These are phyloP conservation scores for Percina caprodes DNA, from an alignment of 2,113 vertebrate species.

Conservation along the genomic window DNA sequence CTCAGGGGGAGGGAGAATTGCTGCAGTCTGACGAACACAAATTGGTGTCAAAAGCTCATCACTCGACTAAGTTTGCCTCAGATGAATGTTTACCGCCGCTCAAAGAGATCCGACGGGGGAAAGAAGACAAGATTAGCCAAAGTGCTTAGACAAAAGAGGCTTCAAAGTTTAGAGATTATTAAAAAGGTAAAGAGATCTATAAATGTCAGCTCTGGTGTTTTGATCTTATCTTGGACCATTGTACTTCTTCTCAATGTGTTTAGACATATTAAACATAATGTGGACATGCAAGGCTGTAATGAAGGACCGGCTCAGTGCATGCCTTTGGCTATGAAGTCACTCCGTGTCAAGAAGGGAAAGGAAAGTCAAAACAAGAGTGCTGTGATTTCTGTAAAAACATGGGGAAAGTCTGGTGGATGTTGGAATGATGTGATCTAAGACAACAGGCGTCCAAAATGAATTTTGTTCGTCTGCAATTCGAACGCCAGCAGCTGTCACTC, in stretches of 20 bases:
- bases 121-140: conserved; percentile 42
- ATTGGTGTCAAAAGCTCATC: conserved; percentile 77
- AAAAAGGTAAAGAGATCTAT: conserved; percentile 31
- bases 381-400: conserved; percentile 30
- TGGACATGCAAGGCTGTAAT: neutral
- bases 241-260: neutral
- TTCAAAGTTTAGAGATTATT: conserved; percentile 51
- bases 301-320: neutral
- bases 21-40: conserved; percentile 76
- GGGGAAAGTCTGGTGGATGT: neutral
- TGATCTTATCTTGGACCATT: conserved; percentile 23
- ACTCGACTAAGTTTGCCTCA: conserved; percentile 50
- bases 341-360: neutral
- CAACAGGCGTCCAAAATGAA: conserved; percentile 54
- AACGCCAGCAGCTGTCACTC: conserved; percentile 36
- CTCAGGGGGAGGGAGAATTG: conserved; percentile 55
- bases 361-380: conserved; percentile 42
- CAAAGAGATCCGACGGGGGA: conserved; percentile 25
- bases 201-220: conserved; percentile 15
- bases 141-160: conserved; percentile 56
- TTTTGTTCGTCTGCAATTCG: conserved; percentile 25
- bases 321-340: conserved; percentile 35
- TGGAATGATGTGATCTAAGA: conserved; percentile 45
- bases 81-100: conserved; percentile 65
- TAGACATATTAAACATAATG: conserved; percentile 4